Conservation (phyloP, 2,888 invertebrate species). For the Plagodis dolabraria region DNA sequence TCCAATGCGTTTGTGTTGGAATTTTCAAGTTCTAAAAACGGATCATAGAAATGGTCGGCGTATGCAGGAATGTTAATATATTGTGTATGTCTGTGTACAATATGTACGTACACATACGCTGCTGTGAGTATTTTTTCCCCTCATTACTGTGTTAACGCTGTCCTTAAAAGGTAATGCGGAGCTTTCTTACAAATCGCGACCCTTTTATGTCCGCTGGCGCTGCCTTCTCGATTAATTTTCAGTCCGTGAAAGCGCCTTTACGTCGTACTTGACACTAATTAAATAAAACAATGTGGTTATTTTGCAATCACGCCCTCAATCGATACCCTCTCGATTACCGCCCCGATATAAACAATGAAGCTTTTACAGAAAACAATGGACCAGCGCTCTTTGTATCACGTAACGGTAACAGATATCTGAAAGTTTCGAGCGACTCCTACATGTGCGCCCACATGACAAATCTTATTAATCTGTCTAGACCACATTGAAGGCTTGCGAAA, state of each 20-base stretch:
- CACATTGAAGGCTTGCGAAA: constrained; percentile 52
- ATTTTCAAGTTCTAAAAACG: constrained; percentile 55
- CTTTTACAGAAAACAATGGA: constrained; percentile 53
- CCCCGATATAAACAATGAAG: constrained; percentile 53
- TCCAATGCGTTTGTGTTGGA: constrained; percentile 41
- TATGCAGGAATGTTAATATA: constrained; percentile 33
- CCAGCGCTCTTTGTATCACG: constrained; percentile 51
- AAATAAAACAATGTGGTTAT: constrained; percentile 24
- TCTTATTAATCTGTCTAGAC: constrained; percentile 50
- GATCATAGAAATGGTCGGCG: constrained; percentile 40
- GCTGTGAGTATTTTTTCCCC: not conserved
- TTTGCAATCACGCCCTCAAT: constrained; percentile 26
- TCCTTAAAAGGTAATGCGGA: not conserved
- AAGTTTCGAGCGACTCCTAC: constrained; percentile 66
- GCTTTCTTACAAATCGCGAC: constrained; percentile 13
- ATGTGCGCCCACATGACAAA: constrained; percentile 51
- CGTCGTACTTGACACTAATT: constrained; percentile 18
- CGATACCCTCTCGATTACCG: constrained; percentile 36
- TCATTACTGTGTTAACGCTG: not conserved
- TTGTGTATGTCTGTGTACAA: constrained; percentile 10
- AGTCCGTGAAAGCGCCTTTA: constrained; percentile 6
- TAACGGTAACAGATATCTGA: constrained; percentile 59
- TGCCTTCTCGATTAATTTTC: constrained; percentile 4
- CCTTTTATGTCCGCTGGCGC: not conserved
- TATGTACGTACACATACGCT: constrained; percentile 2